A percentile compares a stretch with the other conserved stretches of the same genome.
phyloP scores from a whole-genome alignment of 2,113 vertebrate species.

The Oncorhynchus tshawytscha region DNA sequence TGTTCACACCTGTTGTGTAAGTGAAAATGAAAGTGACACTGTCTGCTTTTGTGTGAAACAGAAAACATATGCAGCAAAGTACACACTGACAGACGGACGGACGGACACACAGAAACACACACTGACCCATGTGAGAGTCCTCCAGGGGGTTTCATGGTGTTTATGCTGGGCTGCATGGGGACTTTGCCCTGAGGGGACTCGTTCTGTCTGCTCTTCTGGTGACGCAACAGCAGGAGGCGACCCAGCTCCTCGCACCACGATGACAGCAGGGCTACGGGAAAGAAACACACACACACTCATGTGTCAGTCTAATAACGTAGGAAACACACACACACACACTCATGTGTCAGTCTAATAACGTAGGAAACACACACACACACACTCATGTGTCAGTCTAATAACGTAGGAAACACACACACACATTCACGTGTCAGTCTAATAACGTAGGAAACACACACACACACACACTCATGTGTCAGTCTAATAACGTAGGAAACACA shows the following conservation, averaged over 20 bases:
- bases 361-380: conserved; percentile 21
- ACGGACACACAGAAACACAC: neutral
- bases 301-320: conserved; percentile 18
- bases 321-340: conserved; percentile 27
- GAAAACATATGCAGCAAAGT: no score
- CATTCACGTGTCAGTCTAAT: no score
- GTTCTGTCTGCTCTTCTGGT: conserved; percentile 98
- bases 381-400: neutral
- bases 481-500: no score
- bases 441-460: no score
- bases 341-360: neutral
- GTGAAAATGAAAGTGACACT: no score
- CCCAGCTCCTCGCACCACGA: conserved; percentile 99
- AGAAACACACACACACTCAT: conserved; percentile 41
- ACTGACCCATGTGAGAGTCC: conserved; percentile 96
- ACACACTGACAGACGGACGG: neutral
- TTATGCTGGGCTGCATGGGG: conserved; percentile 98
- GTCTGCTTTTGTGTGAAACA: neutral
- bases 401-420: neutral
- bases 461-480: no score
- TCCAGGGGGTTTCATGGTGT: conserved; percentile 90
- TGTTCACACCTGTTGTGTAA: no score
- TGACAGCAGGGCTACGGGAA: conserved; percentile 86
- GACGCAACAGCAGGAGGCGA: conserved; percentile 94
- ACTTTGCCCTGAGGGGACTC: conserved; percentile 94